phyloP scores from a whole-genome alignment of 2,888 invertebrate genomes.

The Electrophaes corylata region DNA sequence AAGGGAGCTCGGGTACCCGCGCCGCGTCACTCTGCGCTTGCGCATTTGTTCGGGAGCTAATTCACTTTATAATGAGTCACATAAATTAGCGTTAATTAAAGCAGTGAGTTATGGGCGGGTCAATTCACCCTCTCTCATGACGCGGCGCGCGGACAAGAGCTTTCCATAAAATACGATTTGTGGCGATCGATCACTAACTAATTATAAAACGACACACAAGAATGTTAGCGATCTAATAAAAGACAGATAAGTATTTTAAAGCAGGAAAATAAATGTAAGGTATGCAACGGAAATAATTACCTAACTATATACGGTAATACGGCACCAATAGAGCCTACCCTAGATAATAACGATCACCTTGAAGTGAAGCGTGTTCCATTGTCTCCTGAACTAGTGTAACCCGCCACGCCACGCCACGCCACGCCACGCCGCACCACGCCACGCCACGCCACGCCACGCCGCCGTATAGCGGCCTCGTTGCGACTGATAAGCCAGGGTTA shows the following conservation, averaged over 20 bases:
- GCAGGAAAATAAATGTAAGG: too few species aligned
- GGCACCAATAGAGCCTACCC: too few species aligned
- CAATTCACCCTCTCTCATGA: not conserved
- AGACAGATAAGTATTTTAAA: not conserved
- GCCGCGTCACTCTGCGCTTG: slow-evolving; percentile 13
- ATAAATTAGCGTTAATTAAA: slow-evolving; percentile 54
- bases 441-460: too few species aligned
- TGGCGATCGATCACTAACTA: not conserved
- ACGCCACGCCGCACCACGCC: too few species aligned
- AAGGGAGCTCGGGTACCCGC: slow-evolving; percentile 6
- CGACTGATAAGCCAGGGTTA: not conserved
- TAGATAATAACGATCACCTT: not conserved
- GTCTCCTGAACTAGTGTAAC: too few species aligned
- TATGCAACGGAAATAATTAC: too few species aligned
- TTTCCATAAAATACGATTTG: not conserved
- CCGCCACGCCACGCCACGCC: too few species aligned
- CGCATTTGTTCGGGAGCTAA: slow-evolving; percentile 34
- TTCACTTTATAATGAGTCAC: slow-evolving; percentile 41
- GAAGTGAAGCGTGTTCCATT: not conserved
- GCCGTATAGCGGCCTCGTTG: too few species aligned
- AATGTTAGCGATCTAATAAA: too few species aligned
- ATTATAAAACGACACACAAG: not conserved
- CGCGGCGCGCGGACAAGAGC: not conserved
- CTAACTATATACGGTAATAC: too few species aligned
- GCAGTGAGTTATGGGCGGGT: slow-evolving; percentile 27